Percentiles rank a stretch among this genome's conserved stretches.
Evolutionary conservation across 2,797 vertebrate genomes (phyloP).

Genomic region (Garrulus glandarius): DNA sequence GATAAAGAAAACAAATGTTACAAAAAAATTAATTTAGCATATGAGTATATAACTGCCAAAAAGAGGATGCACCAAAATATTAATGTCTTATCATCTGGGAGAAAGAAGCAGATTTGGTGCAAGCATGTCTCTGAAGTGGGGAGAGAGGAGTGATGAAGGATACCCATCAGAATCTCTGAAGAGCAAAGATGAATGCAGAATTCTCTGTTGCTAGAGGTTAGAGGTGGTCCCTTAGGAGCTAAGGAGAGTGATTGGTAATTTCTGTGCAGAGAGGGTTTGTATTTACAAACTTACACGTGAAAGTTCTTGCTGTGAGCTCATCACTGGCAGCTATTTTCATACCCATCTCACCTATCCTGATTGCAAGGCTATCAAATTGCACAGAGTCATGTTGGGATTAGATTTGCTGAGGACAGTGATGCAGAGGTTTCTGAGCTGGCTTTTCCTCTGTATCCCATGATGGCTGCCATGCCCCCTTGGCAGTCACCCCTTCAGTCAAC

Average conservation of each 20-base stretch:
- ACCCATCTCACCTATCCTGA: neutral
- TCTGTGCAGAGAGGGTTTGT: neutral
- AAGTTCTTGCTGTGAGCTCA: neutral
- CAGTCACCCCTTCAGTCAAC: neutral
- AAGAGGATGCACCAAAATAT: neutral
- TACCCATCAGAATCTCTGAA: neutral
- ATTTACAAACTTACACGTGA: neutral
- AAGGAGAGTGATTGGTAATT: neutral
- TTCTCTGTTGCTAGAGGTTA: neutral
- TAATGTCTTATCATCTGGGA: neutral
- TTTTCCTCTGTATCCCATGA: neutral
- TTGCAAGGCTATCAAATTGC: neutral
- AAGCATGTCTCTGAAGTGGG: neutral
- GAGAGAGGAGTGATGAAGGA: neutral
- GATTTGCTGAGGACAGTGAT: neutral
- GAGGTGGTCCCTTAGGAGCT: neutral
- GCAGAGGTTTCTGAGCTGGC: neutral
- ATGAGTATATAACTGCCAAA: neutral
- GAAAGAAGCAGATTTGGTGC: neutral
- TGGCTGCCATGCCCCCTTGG: neutral
- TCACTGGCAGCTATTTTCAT: neutral
- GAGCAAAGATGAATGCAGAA: neutral
- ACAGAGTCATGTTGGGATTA: neutral
- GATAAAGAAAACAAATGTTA: neutral
- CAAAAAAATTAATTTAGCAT: neutral